These are phyloP conservation scores for Sternotherus odoratus DNA, from an alignment of 2,797 vertebrate genomes.

Conservation along the genomic window DNA sequence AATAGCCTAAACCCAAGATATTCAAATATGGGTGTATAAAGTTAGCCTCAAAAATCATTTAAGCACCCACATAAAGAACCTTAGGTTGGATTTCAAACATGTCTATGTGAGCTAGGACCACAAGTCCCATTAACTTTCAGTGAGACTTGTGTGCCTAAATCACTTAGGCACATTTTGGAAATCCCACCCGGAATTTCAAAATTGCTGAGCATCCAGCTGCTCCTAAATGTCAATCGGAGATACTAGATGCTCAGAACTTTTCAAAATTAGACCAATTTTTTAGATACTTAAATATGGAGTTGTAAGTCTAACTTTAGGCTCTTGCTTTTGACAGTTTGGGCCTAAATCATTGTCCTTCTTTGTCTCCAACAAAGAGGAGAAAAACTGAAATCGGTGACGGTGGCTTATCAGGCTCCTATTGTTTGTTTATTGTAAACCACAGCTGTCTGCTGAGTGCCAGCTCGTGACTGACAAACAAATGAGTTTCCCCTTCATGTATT, in stretches of 20 bases:
- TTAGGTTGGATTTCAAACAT: accelerated
- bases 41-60: too few species aligned
- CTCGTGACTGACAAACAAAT: conserved; percentile 62
- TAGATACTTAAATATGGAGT: accelerated
- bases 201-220: accelerated
- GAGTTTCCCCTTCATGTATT: conserved; percentile 52
- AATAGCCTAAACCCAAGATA: accelerated
- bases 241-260: accelerated
- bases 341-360: neutral
- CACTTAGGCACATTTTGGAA: neutral
- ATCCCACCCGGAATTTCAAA: accelerated
- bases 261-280: neutral
- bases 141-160: neutral
- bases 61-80: accelerated
- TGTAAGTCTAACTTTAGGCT: neutral
- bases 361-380: conserved; percentile 46
- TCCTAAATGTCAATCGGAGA: neutral
- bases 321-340: neutral
- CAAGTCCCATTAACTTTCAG: neutral
- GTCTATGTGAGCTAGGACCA: neutral
- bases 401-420: conserved; percentile 56
- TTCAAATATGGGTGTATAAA: neutral
- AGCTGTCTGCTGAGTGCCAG: conserved; percentile 61
- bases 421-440: conserved; percentile 57
- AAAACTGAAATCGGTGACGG: conserved; percentile 33